Evolutionary conservation across 2,113 vertebrate genomes (phyloP), one percentile per base, ranked within the genome.

Genomic region (Zosterops pallidus): DNA sequence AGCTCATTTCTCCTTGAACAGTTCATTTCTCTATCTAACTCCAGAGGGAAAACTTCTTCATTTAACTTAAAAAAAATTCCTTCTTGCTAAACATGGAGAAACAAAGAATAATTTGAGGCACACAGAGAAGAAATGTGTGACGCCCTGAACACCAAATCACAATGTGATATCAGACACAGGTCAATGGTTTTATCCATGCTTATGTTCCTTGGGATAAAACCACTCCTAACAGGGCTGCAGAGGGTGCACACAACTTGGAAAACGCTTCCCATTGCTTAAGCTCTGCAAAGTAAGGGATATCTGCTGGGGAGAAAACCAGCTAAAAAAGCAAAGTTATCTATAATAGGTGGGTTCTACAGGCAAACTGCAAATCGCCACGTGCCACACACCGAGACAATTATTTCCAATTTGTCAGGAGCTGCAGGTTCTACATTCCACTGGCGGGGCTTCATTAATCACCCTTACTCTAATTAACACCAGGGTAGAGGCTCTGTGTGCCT

Each of bases 401-500:
- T 37, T 85, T 37, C 67, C 49, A 52, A 19, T 46, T 74, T 90
- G 37, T 79, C 74, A 31, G 37, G 75, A 70, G 56, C 37, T 4
- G 3, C 29, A 5, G 47, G 84, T 74, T 39, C 42, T 23, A 7
- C 6, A 22, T 4, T 44, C 21, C 41, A 2, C 23, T 4, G 35
- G 23, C 77, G 87, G 50, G 14, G 39, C 37, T 78, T 57, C 78
- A 31, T 67, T 62, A 70, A 75, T 50, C 47, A 42, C 33, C 77
- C 0, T 0, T 10, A 2, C 23, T 18, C 6, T 21, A 57, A 83
- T 42, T 25, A 75, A 13, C 33, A 3, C 1, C 0, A 50, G 4
- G 55, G 2, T 1, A 15, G 63, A 69, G 15, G 39, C 39, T 39
- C 60, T 82, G 31, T 0, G 37, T 6, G 25, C 3, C 69, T 20